These are phyloP conservation scores for Euthynnus affinis DNA, from an alignment of 2,797 vertebrate genomes.

Conservation along the genomic window DNA sequence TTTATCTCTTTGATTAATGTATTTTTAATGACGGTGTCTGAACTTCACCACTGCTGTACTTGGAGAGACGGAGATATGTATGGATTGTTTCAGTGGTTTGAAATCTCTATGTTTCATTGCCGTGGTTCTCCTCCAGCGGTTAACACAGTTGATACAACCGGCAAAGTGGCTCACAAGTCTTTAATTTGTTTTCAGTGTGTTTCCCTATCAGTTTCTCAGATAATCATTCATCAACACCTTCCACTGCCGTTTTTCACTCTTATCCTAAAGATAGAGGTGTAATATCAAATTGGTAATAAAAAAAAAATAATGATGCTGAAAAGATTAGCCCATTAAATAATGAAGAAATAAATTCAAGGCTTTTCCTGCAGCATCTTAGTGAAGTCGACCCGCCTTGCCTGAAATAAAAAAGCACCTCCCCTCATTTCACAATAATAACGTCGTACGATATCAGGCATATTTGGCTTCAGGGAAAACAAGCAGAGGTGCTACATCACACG, in stretches of 20 bases:
- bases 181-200: slow-evolving; percentile 17
- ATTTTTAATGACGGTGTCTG: slow-evolving; percentile 52
- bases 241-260: background rate
- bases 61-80: background rate
- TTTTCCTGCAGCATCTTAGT: background rate
- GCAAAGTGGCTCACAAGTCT: slow-evolving; percentile 17
- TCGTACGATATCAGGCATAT: too few relatives aligned
- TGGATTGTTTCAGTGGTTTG: slow-evolving; percentile 33
- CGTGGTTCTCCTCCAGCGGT: slow-evolving; percentile 17
- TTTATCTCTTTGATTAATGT: slow-evolving; percentile 51
- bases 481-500: background rate
- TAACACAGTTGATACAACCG: slow-evolving; percentile 31
- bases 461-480: too few relatives aligned
- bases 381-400: too few relatives aligned
- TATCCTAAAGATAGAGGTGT: background rate
- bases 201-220: background rate
- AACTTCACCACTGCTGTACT: slow-evolving; percentile 23
- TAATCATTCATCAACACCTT: slow-evolving; percentile 20
- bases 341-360: background rate
- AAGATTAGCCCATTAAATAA: background rate
- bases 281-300: background rate
- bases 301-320: background rate
- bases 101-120: slow-evolving; percentile 20
- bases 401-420: background rate
- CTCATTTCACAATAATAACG: too few relatives aligned